phyloP scores from a whole-genome alignment of 2,113 vertebrate species.

The Phyllopteryx taeniolatus region DNA sequence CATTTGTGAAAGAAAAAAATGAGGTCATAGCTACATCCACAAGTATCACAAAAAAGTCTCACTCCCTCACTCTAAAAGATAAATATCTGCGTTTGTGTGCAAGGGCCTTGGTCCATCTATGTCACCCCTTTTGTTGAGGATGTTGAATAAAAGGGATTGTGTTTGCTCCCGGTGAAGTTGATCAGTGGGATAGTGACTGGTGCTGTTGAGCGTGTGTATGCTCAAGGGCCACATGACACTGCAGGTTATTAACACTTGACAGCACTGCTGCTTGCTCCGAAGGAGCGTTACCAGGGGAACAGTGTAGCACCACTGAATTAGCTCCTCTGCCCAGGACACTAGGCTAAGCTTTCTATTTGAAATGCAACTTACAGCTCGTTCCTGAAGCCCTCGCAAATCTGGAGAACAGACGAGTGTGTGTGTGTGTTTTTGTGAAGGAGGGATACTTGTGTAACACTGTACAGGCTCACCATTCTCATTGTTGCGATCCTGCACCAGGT shows the following conservation, averaged over 20 bases:
- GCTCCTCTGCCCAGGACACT: conserved; percentile 29
- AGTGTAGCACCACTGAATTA: conserved; percentile 39
- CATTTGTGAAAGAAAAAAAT: background rate
- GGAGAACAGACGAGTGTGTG: conserved; percentile 20
- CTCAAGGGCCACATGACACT: conserved; percentile 55
- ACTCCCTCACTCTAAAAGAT: background rate
- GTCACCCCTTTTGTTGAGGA: background rate
- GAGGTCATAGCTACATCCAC: background rate
- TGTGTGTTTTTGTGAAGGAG: conserved; percentile 13
- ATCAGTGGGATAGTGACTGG: conserved; percentile 28
- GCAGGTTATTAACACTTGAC: conserved; percentile 72
- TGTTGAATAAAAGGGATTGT: background rate
- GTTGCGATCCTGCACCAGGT: conserved; percentile 98
- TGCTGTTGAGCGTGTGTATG: conserved; percentile 24
- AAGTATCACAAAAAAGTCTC: background rate
- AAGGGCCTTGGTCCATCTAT: background rate
- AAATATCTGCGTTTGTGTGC: background rate
- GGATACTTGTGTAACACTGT: conserved; percentile 3
- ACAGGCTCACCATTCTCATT: conserved; percentile 90
- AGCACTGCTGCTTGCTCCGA: conserved; percentile 55
- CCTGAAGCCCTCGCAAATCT: conserved; percentile 24
- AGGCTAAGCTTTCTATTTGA: conserved; percentile 48
- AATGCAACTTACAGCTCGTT: conserved; percentile 50
- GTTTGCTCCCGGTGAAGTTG: conserved; percentile 32
- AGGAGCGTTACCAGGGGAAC: conserved; percentile 69